Base-by-base conservation (phyloP, 2,888 invertebrate genomes). In the Dione vanillae region DNA sequence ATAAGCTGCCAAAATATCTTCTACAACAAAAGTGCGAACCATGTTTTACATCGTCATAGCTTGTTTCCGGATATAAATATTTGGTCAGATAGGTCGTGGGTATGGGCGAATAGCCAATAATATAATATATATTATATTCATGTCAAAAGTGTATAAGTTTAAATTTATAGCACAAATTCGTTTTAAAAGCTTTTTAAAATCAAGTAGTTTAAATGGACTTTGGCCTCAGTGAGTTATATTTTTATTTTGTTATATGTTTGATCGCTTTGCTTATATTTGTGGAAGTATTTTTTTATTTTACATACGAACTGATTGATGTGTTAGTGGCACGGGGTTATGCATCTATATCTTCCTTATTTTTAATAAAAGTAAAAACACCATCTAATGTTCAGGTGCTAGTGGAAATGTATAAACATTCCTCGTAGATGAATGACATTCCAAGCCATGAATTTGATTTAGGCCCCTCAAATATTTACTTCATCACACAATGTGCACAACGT, bases 81-180 rank as follows among this genome's bases (percentile, higher is more conserved):
- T 73, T 75, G 74, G 75, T 74, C 72, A 71, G 72, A 69, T 75
- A 70, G 69, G 59, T 59, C 70, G 62, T 59, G 59, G 43, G 40
- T 69, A 71, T 74, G 74, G 77, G 76, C 76, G 73, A 66, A 74
- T 71, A 59, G 74, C 77, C 77, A 77, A 75, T 72, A 71, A 71
- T 76, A 70, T 62, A 72, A 72, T n/a, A 71, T 73, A 67, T 69
- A 56, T 62, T 72, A 72, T 74, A n/a, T 65, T 19, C 43, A 51
- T 64, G 51, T 49, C 56, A 35, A 69, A 74, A 56, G 49, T 37
- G 9, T 64, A 64, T 56, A n/a, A 51, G 16, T 5, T n/a, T 64
- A 2, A 69, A 69, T 65, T 73, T 70, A 69, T 74, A 65, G 52
- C n/a, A 61, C 54, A 65, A 61, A 20, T 41, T 43, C 58, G 49